phyloP scores from a whole-genome alignment of 1,140 invertebrate genomes.

The Sesamia nonagrioides region DNA sequence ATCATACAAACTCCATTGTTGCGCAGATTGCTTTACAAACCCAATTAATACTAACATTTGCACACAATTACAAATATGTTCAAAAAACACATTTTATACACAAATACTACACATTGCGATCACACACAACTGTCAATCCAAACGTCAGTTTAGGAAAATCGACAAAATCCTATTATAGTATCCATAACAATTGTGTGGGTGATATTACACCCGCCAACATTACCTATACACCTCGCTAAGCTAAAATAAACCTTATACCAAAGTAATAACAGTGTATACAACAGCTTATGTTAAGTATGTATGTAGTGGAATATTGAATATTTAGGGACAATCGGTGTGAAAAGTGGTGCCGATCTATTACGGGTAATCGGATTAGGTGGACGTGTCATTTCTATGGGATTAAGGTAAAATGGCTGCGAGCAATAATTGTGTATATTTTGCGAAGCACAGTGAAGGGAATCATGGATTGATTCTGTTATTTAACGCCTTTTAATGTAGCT shows the following conservation, averaged over 20 bases:
- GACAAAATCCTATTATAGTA: constrained; percentile 46
- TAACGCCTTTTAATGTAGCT: not conserved
- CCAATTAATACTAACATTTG: constrained; percentile 32
- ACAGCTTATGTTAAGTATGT: constrained; percentile 26
- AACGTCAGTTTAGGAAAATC: constrained; percentile 41
- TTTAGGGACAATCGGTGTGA: constrained; percentile 65
- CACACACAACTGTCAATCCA: constrained; percentile 43
- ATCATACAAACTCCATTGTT: not conserved
- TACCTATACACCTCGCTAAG: not conserved
- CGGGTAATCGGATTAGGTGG: constrained; percentile 70
- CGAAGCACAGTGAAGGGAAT: constrained; percentile 7
- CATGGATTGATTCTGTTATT: not conserved
- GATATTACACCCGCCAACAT: constrained; percentile 55
- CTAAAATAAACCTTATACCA: constrained; percentile 38
- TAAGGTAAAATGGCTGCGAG: constrained; percentile 47
- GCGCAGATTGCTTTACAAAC: constrained; percentile 1
- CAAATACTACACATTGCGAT: constrained; percentile 9
- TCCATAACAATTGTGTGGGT: constrained; percentile 46
- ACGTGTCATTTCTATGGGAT: constrained; percentile 65
- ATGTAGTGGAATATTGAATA: constrained; percentile 57
- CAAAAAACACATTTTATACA: constrained; percentile 39
- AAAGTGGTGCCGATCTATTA: constrained; percentile 73
- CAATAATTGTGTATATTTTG: constrained; percentile 24
- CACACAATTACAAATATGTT: constrained; percentile 23
- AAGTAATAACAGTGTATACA: constrained; percentile 31